Evolutionary conservation across 2,113 vertebrate species (phyloP), one percentile per base, ranked within the genome.

Genomic region (Rhinogobius similis): DNA sequence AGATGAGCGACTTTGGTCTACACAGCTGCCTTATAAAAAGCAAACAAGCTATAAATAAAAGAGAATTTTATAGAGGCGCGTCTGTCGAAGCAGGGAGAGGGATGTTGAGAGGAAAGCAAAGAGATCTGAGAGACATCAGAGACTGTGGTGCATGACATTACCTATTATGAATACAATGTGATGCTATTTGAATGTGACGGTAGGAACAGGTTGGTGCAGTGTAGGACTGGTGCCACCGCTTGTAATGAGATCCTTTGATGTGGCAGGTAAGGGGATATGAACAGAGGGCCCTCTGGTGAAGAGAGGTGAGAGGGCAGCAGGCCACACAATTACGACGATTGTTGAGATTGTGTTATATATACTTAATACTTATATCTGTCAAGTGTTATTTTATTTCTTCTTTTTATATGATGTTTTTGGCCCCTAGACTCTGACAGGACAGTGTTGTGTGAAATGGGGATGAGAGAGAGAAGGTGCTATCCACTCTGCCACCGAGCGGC

Each of bases 41-140:
- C 87, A 91, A 93, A 92, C 87, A 92, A 90, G 90, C 89, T 66
- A 86, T 92, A 88, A 93, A 93, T 92, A 92, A 92, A 92, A 93
- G 91, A 81, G 91, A 93, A 93, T 92, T 92, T 92, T 92, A 93
- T 92, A 92, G 92, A 90, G 84, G 77, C 82, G 75, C 85, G 86
- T 92, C 92, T 92, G 90, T 85, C 77, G 74, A 77, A 73, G 74
- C 78, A 81, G 70, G 68, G 59, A 76, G 73, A 59, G 76, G 53
- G 75, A 26, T 67, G 68, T 29, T 61, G 63, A 72, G 75, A 73
- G 67, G 65, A 80, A 41, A 62, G 70, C 56, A 79, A 50, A 69
- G 46, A 32, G 73, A 75, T 84, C 68, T 79, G 73, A 41, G 64
- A 85, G 79, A 85, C 82, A 86, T 83, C 81, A 84, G 87, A 90